Conservation (phyloP, 2,113 vertebrate genomes). For the Corynorhinus townsendii region DNA sequence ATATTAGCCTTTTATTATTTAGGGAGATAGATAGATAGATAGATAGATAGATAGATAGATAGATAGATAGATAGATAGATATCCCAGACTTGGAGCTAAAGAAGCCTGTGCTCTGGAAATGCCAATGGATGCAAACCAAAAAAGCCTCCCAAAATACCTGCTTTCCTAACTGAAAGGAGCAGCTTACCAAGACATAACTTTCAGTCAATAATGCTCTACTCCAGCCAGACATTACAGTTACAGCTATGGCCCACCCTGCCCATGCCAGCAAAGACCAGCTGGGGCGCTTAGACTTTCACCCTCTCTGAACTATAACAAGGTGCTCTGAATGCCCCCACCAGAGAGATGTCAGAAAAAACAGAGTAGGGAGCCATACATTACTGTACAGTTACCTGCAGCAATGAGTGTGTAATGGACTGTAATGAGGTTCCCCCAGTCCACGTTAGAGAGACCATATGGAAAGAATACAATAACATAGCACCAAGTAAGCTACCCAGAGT, state of each 20-base stretch:
- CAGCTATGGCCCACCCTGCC: background rate
- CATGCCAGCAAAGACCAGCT: background rate
- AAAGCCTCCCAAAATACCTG: background rate
- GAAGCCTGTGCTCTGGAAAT: background rate
- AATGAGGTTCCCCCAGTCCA: rapidly evolving
- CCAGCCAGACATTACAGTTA: background rate
- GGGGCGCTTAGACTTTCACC: background rate
- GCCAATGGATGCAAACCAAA: background rate
- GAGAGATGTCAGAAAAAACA: background rate
- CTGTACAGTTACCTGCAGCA: background rate
- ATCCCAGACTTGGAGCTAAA: background rate
- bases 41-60: too few relatives aligned
- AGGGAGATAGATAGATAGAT: too few relatives aligned
- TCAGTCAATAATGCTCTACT: background rate
- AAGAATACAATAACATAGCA: background rate
- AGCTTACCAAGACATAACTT: background rate
- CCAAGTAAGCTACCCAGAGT: background rate
- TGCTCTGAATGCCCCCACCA: rapidly evolving
- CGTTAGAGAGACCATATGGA: background rate
- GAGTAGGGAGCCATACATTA: background rate
- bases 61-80: too few relatives aligned
- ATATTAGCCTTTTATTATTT: too few relatives aligned
- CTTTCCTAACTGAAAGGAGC: background rate
- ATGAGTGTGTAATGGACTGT: rapidly evolving
- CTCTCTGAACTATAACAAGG: background rate